Conservation (phyloP, 1,140 invertebrate species). For the Drosophila ogumai region DNA sequence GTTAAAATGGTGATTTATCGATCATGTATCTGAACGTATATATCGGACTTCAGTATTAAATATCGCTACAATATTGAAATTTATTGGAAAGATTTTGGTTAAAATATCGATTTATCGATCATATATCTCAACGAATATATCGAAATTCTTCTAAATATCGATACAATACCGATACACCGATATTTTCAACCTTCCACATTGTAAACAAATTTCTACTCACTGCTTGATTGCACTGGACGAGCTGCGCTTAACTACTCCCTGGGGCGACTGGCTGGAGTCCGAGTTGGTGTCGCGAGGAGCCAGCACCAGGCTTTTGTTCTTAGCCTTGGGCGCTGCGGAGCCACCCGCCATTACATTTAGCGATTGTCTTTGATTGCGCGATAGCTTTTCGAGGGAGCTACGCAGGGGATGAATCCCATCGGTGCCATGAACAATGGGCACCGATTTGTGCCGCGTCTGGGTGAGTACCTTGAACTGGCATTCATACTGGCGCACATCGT, state of each 20-base stretch:
- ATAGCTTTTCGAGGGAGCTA: conserved; percentile 6
- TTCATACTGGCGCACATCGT: conserved; percentile 93
- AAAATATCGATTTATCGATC: not conserved
- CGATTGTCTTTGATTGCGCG: conserved; percentile 29
- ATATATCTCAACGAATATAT: not conserved
- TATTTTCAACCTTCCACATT: not conserved
- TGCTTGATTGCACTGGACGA: conserved; percentile 54
- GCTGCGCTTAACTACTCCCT: conserved; percentile 60
- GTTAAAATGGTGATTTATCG: too few species aligned
- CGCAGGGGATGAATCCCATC: conserved; percentile 85
- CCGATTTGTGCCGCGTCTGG: conserved; percentile 90
- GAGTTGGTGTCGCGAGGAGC: conserved; percentile 72
- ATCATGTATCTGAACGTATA: too few species aligned
- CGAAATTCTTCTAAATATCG: not conserved
- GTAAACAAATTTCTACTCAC: conserved; percentile 21
- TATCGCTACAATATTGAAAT: too few species aligned
- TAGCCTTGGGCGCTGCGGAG: conserved; percentile 38
- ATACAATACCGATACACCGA: not conserved
- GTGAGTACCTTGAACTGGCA: conserved; percentile 89
- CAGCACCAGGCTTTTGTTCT: conserved; percentile 60
- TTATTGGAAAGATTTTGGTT: too few species aligned
- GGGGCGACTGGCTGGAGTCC: conserved; percentile 78
- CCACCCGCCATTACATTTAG: not conserved
- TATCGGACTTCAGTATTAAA: too few species aligned
- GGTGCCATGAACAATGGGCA: conserved; percentile 87